Conservation (phyloP, 2,888 invertebrate genomes). For the Drosophila koepferae region DNA sequence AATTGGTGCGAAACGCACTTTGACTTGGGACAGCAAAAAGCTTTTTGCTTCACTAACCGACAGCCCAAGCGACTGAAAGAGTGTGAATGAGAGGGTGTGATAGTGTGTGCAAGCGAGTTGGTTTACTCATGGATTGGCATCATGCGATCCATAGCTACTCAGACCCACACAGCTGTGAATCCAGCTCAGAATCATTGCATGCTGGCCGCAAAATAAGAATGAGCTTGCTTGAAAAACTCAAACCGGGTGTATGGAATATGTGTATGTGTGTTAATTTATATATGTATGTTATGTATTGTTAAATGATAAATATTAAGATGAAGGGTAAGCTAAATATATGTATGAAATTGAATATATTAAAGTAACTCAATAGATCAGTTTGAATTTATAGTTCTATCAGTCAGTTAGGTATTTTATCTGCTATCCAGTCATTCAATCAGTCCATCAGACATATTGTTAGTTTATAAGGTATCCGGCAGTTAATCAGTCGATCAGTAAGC, state of each 20-base stretch:
- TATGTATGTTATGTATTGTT: neutral
- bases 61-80: neutral
- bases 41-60: conserved; percentile 45
- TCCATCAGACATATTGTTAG: neutral
- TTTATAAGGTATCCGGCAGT: neutral
- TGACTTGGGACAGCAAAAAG: conserved; percentile 69
- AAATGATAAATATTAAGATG: neutral
- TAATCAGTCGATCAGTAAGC: neutral
- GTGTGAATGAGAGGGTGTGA: neutral
- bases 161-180: conserved; percentile 28
- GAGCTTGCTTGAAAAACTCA: neutral
- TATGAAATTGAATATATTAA: neutral
- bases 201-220: conserved; percentile 29
- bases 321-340: neutral
- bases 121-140: conserved; percentile 53
- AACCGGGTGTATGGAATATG: conserved; percentile 17
- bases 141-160: conserved; percentile 52
- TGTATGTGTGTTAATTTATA: neutral
- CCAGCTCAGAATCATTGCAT: conserved; percentile 31
- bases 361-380: no score
- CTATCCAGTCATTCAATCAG: neutral
- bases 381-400: neutral
- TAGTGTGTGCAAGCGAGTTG: conserved; percentile 11
- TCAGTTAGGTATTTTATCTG: neutral
- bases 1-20: conserved; percentile 80